Evolutionary conservation across 2,888 invertebrate genomes (phyloP), one percentile per base, ranked within the genome.

Genomic region (Agrochola lota): DNA sequence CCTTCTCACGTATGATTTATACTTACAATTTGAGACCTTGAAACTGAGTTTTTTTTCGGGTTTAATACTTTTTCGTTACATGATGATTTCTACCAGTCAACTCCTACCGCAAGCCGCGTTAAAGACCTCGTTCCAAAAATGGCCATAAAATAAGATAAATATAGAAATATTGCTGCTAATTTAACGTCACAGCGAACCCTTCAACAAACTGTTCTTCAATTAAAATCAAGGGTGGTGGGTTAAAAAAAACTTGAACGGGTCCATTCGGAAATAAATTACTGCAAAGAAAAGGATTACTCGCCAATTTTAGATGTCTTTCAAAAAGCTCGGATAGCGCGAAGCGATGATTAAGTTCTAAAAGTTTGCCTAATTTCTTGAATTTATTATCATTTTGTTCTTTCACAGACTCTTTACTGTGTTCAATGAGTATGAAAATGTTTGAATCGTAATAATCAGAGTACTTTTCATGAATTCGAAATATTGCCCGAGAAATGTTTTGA

Each of bases 241-340:
- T 77, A 26, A 77, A 88, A 89, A 90, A 84, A 88, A 84, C 88
- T 89, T 89, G 86, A 89, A 80, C 85, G 88, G 87, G 82, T 87
- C 87, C 87, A 85, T 91, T 91, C 85, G 83, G 83, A 91, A 91
- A 91, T 92, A 91, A 92, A 91, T 92, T 92, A 89, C 87, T 87
- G 84, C 89, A 89, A 90, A 90, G 90, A 90, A 92, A 91, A 89
- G 91, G 89, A 92, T 92, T 91, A 92, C 87, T 90, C 89, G 84
- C 85, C 91, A 91, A 92, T 91, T 92, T 91, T 78, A 90, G 88
- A 89, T 88, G 90, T 91, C 91, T 91, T 91, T 91, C 91, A 92
- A 90, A 91, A 88, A 79, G 85, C 87, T 89, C 85, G 87, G 83
- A 88, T 91, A 87, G 85, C 90, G 86, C 88, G 82, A 87, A 87